Evolutionary conservation across 2,888 invertebrate species (phyloP).

Genomic region (Thereva unica): DNA sequence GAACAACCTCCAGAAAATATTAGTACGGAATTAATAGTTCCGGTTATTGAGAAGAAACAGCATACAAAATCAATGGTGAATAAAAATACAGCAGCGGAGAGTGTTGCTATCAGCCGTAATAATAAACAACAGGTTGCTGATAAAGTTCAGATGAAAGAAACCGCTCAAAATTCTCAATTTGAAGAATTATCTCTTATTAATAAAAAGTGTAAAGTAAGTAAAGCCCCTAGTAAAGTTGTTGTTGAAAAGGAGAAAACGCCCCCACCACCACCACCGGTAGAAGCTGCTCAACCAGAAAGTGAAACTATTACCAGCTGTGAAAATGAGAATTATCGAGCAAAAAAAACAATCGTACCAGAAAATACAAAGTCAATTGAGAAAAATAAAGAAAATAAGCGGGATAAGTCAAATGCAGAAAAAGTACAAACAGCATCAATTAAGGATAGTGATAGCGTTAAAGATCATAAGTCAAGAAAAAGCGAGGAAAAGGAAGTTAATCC

Average conservation of each 20-base stretch:
- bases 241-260: slow-evolving; percentile 19
- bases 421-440: slow-evolving; percentile 7
- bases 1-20: slow-evolving; percentile 40
- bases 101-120: too few species aligned
- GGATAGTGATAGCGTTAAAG: slow-evolving; percentile 38
- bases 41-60: slow-evolving; percentile 3
- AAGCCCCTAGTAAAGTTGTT: neutral
- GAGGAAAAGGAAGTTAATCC: neutral
- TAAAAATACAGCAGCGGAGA: too few species aligned
- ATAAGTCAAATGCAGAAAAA: slow-evolving; percentile 22
- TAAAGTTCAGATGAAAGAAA: too few species aligned
- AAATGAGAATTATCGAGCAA: slow-evolving; percentile 23
- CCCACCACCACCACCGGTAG: neutral
- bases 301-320: slow-evolving; percentile 17
- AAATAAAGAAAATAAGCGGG: slow-evolving; percentile 37
- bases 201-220: slow-evolving; percentile 17
- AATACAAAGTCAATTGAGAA: slow-evolving; percentile 9
- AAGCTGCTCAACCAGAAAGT: neutral
- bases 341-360: slow-evolving; percentile 17
- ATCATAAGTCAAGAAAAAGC: neutral
- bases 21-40: slow-evolving; percentile 10
- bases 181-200: slow-evolving; percentile 33
- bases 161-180: neutral
- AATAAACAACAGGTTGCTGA: too few species aligned
- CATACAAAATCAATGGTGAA: too few species aligned